Evolutionary conservation across 2,888 invertebrate species (phyloP).

Genomic region (Epinotia demarniana): DNA sequence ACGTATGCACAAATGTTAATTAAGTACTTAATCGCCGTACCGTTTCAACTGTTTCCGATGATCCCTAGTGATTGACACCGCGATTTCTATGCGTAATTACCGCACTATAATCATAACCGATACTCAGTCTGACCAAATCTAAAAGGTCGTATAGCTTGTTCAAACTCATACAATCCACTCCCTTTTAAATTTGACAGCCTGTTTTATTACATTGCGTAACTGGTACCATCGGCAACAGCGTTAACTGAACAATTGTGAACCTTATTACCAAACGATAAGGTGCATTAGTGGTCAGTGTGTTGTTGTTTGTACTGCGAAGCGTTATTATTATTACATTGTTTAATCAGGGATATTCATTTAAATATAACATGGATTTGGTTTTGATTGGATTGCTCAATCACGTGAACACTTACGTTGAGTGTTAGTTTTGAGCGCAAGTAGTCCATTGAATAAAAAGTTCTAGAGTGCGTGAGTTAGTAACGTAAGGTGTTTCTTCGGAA

Average conservation of each 20-base stretch:
- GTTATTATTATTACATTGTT: conserved; percentile 18
- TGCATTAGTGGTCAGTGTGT: neutral
- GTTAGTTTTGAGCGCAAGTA: neutral
- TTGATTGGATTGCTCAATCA: conserved; percentile 23
- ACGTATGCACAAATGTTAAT: neutral
- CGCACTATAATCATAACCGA: conserved; percentile 29
- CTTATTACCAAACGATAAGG: neutral
- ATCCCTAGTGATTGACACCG: conserved; percentile 33
- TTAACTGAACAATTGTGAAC: neutral
- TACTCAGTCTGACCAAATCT: neutral
- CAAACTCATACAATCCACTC: neutral
- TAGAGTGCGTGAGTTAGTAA: too few species aligned
- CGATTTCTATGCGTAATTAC: conserved; percentile 40
- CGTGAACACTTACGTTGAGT: neutral
- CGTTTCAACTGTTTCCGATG: conserved; percentile 15
- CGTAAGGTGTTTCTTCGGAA: too few species aligned
- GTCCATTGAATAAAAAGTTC: too few species aligned
- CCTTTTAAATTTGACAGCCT: neutral
- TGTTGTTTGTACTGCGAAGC: neutral
- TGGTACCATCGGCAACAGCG: neutral
- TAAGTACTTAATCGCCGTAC: neutral
- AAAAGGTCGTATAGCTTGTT: neutral
- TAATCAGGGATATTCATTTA: conserved; percentile 34
- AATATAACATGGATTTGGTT: conserved; percentile 36
- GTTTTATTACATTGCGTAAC: conserved; percentile 7